Conservation (phyloP, 2,797 vertebrate species). For the Ptychadena robeensis region DNA sequence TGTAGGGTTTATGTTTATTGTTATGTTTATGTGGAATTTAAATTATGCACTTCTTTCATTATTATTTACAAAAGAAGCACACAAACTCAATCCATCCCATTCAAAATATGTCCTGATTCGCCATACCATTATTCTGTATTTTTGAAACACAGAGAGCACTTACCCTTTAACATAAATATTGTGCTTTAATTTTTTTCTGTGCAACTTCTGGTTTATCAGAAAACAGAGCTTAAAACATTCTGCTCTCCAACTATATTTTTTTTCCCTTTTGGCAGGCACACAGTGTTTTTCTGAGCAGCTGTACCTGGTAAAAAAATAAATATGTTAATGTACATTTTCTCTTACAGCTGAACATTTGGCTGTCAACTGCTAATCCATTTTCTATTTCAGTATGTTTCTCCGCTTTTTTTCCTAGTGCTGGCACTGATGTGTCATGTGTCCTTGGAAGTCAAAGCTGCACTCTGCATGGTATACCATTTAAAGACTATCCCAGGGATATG, state of each 20-base stretch:
- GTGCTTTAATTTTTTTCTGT: not conserved
- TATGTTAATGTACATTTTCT: constrained; percentile 2
- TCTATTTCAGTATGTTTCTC: not conserved
- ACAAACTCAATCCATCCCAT: not conserved
- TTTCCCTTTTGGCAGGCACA: not conserved
- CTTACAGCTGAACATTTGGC: constrained; percentile 1
- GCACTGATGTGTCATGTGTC: not conserved
- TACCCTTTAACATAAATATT: not conserved
- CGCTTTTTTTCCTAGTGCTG: not conserved
- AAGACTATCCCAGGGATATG: not conserved
- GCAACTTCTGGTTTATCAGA: not conserved
- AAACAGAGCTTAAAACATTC: not conserved
- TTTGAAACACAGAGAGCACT: not conserved
- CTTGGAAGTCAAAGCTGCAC: not conserved
- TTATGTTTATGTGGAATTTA: no score
- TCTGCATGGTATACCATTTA: not conserved
- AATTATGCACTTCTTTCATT: not conserved
- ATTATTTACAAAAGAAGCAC: not conserved
- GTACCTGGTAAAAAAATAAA: constrained; percentile 11
- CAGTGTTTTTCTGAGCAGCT: constrained; percentile 3
- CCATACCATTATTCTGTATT: not conserved
- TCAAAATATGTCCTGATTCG: not conserved
- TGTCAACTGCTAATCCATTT: not conserved
- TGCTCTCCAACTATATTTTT: not conserved
- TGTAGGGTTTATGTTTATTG: no score